Percentiles rank a stretch among this genome's conserved stretches.
These are phyloP conservation scores for Diploscapter pachys DNA, from an alignment of 1,140 invertebrate species.

Conservation along the genomic window DNA sequence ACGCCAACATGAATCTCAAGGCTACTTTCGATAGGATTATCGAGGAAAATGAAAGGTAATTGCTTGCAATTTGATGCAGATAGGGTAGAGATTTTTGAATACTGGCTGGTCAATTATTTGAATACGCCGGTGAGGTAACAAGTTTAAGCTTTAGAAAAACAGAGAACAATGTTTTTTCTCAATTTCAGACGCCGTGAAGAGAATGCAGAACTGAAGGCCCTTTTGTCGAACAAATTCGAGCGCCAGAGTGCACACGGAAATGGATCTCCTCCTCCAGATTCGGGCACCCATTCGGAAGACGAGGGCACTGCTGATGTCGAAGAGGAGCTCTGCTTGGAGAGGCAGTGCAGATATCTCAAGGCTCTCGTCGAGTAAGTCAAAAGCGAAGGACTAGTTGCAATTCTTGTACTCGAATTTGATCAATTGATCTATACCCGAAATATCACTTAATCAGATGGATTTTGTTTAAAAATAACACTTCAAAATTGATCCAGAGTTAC, in stretches of 20 bases:
- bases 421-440: too few species aligned
- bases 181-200: constrained; percentile 38
- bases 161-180: neutral
- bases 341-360: constrained; percentile 41
- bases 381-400: neutral
- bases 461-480: too few species aligned
- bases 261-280: constrained; percentile 36
- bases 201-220: constrained; percentile 31
- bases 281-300: constrained; percentile 38
- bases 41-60: constrained; percentile 30
- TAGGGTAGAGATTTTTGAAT: too few species aligned
- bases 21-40: constrained; percentile 26
- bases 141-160: too few species aligned
- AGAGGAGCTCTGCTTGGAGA: constrained; percentile 37
- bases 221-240: constrained; percentile 32
- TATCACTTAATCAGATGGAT: too few species aligned
- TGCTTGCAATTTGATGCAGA: too few species aligned
- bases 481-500: too few species aligned
- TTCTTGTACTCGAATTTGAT: neutral
- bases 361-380: constrained; percentile 33
- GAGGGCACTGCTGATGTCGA: constrained; percentile 38
- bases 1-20: neutral
- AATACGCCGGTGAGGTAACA: too few species aligned
- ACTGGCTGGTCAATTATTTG: too few species aligned
- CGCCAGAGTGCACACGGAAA: constrained; percentile 13